Percentiles rank a stretch among this genome's conserved stretches.
Evolutionary conservation across 1,140 invertebrate species (phyloP).

Genomic region (Drosophila sulfurigaster): DNA sequence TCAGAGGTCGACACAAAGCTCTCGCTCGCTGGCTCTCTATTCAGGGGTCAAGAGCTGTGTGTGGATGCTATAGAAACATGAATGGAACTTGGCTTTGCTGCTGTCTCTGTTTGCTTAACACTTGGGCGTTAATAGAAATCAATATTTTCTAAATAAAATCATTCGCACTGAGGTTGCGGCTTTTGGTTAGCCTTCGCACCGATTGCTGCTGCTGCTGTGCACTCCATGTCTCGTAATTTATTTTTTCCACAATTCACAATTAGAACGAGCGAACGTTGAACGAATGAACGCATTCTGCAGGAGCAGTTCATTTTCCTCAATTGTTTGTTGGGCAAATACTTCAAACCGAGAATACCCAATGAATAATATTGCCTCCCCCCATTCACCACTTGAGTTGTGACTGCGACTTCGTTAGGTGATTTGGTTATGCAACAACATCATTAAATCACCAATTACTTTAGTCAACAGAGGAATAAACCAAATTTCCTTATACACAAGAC

Average conservation of each 20-base stretch:
- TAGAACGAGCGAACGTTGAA: conserved; percentile 43
- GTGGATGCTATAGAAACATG: conserved; percentile 19
- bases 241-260: conserved; percentile 83
- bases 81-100: conserved; percentile 39
- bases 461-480: conserved; percentile 80
- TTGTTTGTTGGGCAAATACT: conserved; percentile 81
- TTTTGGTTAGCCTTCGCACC: conserved; percentile 8
- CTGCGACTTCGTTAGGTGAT: conserved; percentile 78
- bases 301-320: conserved; percentile 78
- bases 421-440: conserved; percentile 84
- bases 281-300: conserved; percentile 12
- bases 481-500: conserved; percentile 79
- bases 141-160: conserved; percentile 80
- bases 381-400: conserved; percentile 15
- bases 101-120: conserved; percentile 70
- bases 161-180: conserved; percentile 31
- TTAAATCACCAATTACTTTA: conserved; percentile 84
- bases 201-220: conserved; percentile 3
- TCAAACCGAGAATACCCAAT: conserved; percentile 65
- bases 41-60: conserved; percentile 63
- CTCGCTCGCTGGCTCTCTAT: conserved; percentile 19
- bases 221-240: conserved; percentile 72
- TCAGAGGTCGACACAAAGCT: background rate
- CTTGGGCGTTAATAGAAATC: conserved; percentile 79
- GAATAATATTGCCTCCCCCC: conserved; percentile 10